These are phyloP conservation scores for Megaceryle alcyon DNA, from an alignment of 2,797 vertebrate species.

Conservation along the genomic window DNA sequence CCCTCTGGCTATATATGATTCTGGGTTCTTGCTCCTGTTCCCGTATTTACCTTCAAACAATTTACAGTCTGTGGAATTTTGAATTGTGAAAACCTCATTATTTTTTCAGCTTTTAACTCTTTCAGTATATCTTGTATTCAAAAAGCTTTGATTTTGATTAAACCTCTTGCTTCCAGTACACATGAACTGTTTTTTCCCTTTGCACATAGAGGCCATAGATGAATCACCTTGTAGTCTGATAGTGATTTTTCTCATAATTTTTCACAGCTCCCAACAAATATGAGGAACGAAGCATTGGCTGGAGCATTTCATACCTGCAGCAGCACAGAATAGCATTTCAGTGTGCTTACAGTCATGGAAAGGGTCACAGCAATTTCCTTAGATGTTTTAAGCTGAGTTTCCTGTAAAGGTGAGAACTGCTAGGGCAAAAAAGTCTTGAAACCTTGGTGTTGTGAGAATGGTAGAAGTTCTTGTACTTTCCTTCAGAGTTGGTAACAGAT, in stretches of 20 bases:
- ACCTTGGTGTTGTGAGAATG: not conserved
- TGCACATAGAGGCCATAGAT: constrained; percentile 35
- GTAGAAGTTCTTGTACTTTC: not conserved
- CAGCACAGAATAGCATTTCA: constrained; percentile 16
- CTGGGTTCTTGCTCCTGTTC: constrained; percentile 28
- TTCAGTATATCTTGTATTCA: constrained; percentile 42
- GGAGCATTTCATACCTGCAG: constrained; percentile 47
- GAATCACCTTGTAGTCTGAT: constrained; percentile 26
- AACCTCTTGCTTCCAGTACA: constrained; percentile 5
- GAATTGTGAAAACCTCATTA: constrained; percentile 53
- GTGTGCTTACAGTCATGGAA: constrained; percentile 27
- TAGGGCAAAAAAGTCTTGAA: not conserved
- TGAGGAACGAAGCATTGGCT: constrained; percentile 43
- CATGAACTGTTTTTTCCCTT: constrained; percentile 34
- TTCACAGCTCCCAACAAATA: constrained; percentile 43
- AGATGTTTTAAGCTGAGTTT: constrained; percentile 43
- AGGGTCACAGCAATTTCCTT: constrained; percentile 60
- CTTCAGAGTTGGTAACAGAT: not conserved
- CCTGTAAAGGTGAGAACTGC: constrained; percentile 14
- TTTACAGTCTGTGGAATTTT: not conserved
- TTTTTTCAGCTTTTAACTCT: constrained; percentile 58
- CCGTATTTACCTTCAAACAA: constrained; percentile 39
- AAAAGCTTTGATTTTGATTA: constrained; percentile 57
- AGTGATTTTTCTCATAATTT: constrained; percentile 33
- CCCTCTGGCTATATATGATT: not conserved